Base-by-base conservation (phyloP, 2,113 vertebrate genomes). In the Cryptotis parvus region DNA sequence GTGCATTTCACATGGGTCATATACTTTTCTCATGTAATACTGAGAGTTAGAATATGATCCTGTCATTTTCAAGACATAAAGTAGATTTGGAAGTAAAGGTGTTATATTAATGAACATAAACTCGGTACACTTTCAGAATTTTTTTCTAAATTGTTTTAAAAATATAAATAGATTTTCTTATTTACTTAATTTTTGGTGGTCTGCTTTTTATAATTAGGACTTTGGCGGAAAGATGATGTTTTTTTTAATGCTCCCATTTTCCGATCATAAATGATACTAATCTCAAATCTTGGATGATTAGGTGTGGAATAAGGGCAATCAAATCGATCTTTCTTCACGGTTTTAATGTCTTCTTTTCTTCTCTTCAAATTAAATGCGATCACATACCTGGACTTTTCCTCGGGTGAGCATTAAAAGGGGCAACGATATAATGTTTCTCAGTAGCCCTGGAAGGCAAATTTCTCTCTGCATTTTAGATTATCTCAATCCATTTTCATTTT, bases 401-500 rank as follows among this genome's bases (percentile, higher is more conserved):
- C 24, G 35, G 31, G 61, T 87, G 41, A 39, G 37, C 20, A 35
- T 85, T 39, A 76, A 27, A 90, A 94, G 87, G 33, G 15, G 4
- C 61, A 79, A 79, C 8, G 6, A 87, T 58, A 82, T 39, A 41
- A n/a, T 4, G 9, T 63, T 4, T 91, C 33, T 77, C 16, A 6
- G 16, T 41, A 73, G 15, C 43, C 9, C 18, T 52, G 1, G 22
- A 70, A 94, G 33, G 35, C 16, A 27, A 65, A 80, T 45, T 76
- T 78, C 43, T 73, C 87, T 41, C 63, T 75, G 39, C 1, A 18
- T 43, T 91, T 84, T 52, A 58, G 55, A 45, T 72, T 66, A 80
- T 52, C 12, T 75, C 12, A 3, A 39, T 69, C 27, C 20, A 49
- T 89, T 91, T 95, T 84, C 37, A 89, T 85, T 87, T 94, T 85